Percentiles rank a stretch among this genome's conserved stretches.
Evolutionary conservation across 2,888 invertebrate species (phyloP).

Genomic region (Parnassius orleans): DNA sequence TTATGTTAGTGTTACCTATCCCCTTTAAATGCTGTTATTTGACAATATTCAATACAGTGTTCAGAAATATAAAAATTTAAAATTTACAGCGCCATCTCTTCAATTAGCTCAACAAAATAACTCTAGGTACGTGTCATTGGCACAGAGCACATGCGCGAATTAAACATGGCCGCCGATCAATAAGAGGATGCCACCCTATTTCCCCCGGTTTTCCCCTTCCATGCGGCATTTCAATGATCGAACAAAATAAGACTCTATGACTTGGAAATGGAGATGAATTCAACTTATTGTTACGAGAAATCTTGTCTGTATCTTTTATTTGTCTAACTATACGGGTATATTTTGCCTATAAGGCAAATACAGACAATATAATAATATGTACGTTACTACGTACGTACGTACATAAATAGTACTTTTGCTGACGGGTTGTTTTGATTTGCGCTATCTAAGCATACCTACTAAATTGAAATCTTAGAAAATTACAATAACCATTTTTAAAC

Average conservation of each 20-base stretch:
- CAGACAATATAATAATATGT: constrained; percentile 18
- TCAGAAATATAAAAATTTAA: neutral
- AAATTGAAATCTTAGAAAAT: too few species aligned
- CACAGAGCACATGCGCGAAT: constrained; percentile 58
- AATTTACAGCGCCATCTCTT: constrained; percentile 63
- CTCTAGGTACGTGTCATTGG: constrained; percentile 17
- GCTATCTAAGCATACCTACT: too few species aligned
- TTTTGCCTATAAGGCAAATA: constrained; percentile 26
- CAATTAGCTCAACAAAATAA: constrained; percentile 39
- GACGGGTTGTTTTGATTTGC: constrained; percentile 12
- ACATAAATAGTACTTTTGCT: constrained; percentile 4
- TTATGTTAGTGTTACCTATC: too few species aligned
- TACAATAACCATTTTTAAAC: too few species aligned
- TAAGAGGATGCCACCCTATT: constrained; percentile 62
- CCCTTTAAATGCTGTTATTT: too few species aligned
- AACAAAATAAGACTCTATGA: constrained; percentile 41
- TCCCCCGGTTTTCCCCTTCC: constrained; percentile 50
- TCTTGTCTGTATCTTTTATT: constrained; percentile 62
- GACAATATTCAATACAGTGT: too few species aligned
- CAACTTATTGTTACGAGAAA: constrained; percentile 40
- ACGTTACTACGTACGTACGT: constrained; percentile 1
- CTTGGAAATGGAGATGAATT: constrained; percentile 36
- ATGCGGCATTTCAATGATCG: constrained; percentile 33
- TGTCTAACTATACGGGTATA: constrained; percentile 41
- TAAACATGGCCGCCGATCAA: constrained; percentile 76